These are phyloP conservation scores for Agrypnia vestita DNA, from an alignment of 1,140 invertebrate species.

Conservation along the genomic window DNA sequence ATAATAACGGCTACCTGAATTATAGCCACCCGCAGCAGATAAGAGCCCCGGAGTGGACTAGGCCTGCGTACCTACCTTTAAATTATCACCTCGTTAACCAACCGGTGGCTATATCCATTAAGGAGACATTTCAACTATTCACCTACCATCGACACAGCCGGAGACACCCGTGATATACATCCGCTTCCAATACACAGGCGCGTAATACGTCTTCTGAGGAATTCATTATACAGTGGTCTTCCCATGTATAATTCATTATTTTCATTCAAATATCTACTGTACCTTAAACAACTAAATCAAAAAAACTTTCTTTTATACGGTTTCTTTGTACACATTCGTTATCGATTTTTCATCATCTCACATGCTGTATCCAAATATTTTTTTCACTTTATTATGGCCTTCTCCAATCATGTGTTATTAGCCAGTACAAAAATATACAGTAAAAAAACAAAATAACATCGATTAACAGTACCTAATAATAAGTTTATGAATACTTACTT, in stretches of 20 bases:
- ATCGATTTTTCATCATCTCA: no score
- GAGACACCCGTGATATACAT: constrained; percentile 13
- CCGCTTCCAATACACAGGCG: background rate
- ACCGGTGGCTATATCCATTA: constrained; percentile 38
- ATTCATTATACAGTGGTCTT: background rate
- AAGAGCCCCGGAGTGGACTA: background rate
- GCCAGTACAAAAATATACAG: no score
- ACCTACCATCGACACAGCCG: constrained; percentile 23
- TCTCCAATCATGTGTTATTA: no score
- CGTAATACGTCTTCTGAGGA: constrained; percentile 1
- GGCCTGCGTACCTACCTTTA: constrained; percentile 41
- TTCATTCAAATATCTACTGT: no score
- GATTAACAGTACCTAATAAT: no score
- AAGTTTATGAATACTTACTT: no score
- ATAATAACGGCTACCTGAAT: constrained; percentile 52
- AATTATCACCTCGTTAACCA: constrained; percentile 58
- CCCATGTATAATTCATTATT: background rate
- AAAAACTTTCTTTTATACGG: no score
- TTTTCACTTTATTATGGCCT: no score
- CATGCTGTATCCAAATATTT: no score
- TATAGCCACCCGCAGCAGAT: constrained; percentile 39
- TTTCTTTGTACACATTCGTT: no score
- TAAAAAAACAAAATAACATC: no score
- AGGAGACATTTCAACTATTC: constrained; percentile 24
- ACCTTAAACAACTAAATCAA: no score